Evolutionary conservation across 1,140 invertebrate species (phyloP), one percentile per base, ranked within the genome.

Genomic region (Listronotus oregonensis): DNA sequence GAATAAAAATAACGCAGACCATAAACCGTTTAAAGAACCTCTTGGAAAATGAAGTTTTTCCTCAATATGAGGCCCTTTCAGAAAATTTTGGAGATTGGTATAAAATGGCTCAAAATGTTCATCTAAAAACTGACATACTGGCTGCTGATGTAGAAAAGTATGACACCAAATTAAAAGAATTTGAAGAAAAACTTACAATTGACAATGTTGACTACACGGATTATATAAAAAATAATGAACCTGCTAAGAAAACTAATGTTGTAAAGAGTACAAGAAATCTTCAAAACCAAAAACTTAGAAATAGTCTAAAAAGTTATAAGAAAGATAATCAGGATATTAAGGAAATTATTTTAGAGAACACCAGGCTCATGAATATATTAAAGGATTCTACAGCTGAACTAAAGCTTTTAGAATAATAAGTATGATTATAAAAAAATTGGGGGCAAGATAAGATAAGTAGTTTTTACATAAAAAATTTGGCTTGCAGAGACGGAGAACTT

Each of bases 71-170:
- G 17, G 86, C 87, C 52, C 79, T 89, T 12, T 88, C 88, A 0
- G 90, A 91, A 72, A 85, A 85, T 71, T 79, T 91, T 39, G 89
- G 89, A 6, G 91, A 93, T 79, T 92, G 90, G 90, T 92, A 91
- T 73, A 92, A 92, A 81, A 90, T 90, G 81, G 90, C 90, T 7
- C 90, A 92, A 74, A 91, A 90, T 1, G 86, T 90, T 15, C 90
- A 86, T 76, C 77, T 91, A 42, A 88, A 92, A 77, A 85, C 86
- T 14, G 85, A 88, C 77, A 91, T 92, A 71, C 81, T 92, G 10
- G 86, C 89, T 69, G 89, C 90, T 73, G 90, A 92, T 75, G 82
- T 89, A 54, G 80, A 68, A 18, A 71, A 56, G 50, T 78, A 74
- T 47, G 75, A 76, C n/a, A 56, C 68, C 4, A 74, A 74, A 59